Conservation (phyloP, 2,797 vertebrate genomes). For the Cygnus olor region DNA sequence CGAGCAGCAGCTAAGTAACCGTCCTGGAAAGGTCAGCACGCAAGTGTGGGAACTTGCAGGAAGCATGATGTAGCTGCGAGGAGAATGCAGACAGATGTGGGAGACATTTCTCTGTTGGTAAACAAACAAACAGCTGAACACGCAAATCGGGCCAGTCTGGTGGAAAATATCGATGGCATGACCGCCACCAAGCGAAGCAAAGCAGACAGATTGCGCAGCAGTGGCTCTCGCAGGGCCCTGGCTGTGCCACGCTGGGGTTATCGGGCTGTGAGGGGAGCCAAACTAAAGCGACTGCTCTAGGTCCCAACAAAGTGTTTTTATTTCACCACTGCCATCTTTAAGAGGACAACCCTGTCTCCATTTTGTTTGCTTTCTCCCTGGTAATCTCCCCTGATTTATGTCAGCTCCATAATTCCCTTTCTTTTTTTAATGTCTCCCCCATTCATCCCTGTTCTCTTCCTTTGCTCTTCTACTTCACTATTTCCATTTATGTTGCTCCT, state of each 20-base stretch:
- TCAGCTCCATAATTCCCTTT: background rate
- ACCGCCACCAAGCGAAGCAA: constrained; percentile 20
- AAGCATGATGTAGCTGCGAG: constrained; percentile 65
- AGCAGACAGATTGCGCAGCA: constrained; percentile 4
- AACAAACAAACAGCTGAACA: constrained; percentile 63
- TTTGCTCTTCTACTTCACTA: background rate
- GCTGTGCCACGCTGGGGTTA: rapidly evolving
- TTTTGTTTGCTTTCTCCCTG: background rate
- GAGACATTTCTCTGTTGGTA: constrained; percentile 60
- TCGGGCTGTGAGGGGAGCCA: background rate
- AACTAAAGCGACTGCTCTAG: background rate
- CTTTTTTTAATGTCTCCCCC: background rate
- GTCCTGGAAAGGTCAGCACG: constrained; percentile 43
- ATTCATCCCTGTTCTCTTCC: background rate
- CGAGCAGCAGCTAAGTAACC: background rate
- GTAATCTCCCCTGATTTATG: background rate
- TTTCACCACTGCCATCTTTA: constrained; percentile 4
- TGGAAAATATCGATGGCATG: constrained; percentile 61
- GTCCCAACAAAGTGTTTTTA: background rate
- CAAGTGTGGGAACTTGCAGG: constrained; percentile 47
- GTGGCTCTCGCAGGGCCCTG: background rate
- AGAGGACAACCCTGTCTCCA: background rate
- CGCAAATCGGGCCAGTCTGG: background rate
- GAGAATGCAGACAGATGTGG: constrained; percentile 51
- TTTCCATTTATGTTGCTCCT: background rate